A percentile compares a stretch with the other conserved stretches of the same genome.
Evolutionary conservation across 2,113 vertebrate genomes (phyloP).

Genomic region (Pampusana beccarii): DNA sequence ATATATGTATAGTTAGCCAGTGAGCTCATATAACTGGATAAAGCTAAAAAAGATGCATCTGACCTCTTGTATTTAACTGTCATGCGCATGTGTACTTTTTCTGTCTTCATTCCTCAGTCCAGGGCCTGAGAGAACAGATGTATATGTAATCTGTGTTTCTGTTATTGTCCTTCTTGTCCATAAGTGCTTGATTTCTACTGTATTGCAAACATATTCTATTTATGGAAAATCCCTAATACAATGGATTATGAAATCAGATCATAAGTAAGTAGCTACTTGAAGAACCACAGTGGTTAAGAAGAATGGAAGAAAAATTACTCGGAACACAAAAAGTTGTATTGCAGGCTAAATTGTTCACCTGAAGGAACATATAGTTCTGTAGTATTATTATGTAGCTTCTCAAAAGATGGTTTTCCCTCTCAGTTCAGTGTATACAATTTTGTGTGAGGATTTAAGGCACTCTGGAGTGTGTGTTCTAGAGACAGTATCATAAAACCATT

Average conservation of each 20-base stretch:
- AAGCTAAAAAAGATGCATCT: neutral
- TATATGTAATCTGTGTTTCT: neutral
- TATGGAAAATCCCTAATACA: neutral
- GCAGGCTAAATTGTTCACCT: neutral
- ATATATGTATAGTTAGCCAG: neutral
- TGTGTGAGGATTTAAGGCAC: neutral
- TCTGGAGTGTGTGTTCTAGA: rapidly evolving
- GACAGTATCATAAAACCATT: neutral
- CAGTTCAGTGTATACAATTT: neutral
- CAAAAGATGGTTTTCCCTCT: neutral
- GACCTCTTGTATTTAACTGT: neutral
- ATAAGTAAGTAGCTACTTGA: neutral
- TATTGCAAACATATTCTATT: neutral
- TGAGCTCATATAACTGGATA: neutral
- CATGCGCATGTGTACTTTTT: neutral
- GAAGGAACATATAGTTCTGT: neutral
- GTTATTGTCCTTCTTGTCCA: neutral
- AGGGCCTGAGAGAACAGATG: neutral
- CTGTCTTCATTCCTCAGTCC: neutral
- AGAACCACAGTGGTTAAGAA: neutral
- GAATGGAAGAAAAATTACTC: neutral
- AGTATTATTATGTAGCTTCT: neutral
- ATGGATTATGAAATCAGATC: neutral
- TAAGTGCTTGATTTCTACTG: neutral
- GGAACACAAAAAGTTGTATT: neutral